phyloP scores from a whole-genome alignment of 2,888 invertebrate species.

The Toxonevra muliebris region DNA sequence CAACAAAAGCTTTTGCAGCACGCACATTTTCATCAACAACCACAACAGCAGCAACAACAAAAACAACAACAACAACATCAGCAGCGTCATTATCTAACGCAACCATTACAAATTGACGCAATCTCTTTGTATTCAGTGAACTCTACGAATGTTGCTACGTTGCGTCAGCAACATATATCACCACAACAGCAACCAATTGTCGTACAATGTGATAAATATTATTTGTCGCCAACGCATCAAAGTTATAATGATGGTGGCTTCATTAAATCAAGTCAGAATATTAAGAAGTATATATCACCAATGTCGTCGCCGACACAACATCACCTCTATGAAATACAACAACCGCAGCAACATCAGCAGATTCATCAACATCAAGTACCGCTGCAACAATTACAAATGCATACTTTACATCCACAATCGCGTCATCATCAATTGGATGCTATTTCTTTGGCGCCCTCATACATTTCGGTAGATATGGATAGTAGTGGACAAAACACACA shows the following conservation, averaged over 20 bases:
- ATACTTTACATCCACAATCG: conserved; percentile 19
- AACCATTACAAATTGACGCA: conserved; percentile 43
- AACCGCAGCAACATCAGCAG: conserved; percentile 35
- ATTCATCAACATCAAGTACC: conserved; percentile 24
- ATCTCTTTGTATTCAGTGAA: conserved; percentile 57
- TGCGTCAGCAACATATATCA: conserved; percentile 54
- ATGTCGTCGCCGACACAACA: conserved; percentile 50
- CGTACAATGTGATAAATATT: conserved; percentile 63
- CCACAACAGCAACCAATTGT: conserved; percentile 56
- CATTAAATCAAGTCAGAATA: conserved; percentile 62
- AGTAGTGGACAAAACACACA: conserved; percentile 38
- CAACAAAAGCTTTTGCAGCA: conserved; percentile 34
- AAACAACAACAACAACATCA: conserved; percentile 40
- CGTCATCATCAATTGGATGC: conserved; percentile 44
- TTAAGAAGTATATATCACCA: conserved; percentile 61
- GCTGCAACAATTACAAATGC: conserved; percentile 33
- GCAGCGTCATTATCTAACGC: conserved; percentile 34
- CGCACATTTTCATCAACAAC: conserved; percentile 42
- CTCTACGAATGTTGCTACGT: conserved; percentile 58
- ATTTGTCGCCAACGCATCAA: conserved; percentile 61
- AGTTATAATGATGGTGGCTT: conserved; percentile 60
- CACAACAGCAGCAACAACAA: conserved; percentile 37
- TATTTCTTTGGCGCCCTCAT: conserved; percentile 58
- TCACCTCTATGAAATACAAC: conserved; percentile 19
- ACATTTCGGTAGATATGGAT: conserved; percentile 50